These are phyloP conservation scores for Acleris holmiana DNA, from an alignment of 2,888 invertebrate species.

Conservation along the genomic window DNA sequence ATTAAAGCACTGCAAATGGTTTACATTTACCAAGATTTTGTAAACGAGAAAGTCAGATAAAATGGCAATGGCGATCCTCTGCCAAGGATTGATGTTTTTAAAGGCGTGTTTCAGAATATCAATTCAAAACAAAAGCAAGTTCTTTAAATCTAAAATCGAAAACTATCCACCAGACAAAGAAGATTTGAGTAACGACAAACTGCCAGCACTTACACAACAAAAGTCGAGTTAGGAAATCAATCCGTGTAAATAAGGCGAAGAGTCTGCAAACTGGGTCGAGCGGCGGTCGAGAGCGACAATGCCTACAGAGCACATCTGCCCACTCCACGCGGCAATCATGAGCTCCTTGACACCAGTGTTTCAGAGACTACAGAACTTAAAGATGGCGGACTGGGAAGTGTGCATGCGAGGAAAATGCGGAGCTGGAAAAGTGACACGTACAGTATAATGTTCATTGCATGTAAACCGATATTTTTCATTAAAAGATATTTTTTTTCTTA, in stretches of 20 bases:
- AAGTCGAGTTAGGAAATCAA: conserved; percentile 42
- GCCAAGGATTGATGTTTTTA: no score
- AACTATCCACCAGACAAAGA: neutral
- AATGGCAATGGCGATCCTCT: no score
- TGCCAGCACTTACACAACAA: conserved; percentile 21
- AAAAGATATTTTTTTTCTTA: no score
- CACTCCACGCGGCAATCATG: conserved; percentile 50
- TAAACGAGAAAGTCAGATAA: no score
- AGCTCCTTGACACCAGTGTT: conserved; percentile 49
- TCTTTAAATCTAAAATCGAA: no score
- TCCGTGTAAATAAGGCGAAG: conserved; percentile 51
- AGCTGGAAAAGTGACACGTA: no score
- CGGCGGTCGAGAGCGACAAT: conserved; percentile 57
- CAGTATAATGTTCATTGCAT: no score
- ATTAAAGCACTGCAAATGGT: no score
- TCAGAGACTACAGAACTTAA: conserved; percentile 7
- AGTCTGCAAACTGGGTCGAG: conserved; percentile 59
- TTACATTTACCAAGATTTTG: no score
- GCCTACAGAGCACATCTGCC: conserved; percentile 59
- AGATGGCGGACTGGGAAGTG: neutral
- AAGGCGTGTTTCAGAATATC: no score
- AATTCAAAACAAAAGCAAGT: no score
- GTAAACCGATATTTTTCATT: no score
- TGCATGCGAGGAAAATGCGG: neutral
- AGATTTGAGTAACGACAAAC: conserved; percentile 10